phyloP scores from a whole-genome alignment of 2,113 vertebrate genomes.

The Hippocampus mohnikei region DNA sequence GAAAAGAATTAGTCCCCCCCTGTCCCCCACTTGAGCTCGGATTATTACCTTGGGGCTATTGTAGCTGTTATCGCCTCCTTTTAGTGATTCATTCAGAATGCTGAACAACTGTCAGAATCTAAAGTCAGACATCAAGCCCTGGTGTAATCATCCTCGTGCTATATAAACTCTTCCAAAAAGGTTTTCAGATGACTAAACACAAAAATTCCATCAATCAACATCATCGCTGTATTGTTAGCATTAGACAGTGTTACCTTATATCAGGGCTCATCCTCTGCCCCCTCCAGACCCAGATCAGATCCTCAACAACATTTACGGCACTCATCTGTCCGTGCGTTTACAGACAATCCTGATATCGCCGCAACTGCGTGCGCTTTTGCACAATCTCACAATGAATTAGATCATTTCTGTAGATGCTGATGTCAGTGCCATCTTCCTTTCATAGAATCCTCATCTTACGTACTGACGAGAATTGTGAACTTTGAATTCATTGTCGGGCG shows the following conservation, averaged over 20 bases:
- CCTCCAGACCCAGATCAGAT: neutral
- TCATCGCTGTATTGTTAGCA: neutral
- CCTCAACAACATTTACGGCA: neutral
- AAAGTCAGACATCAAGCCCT: constrained; percentile 25
- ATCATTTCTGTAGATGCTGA: too few relatives aligned
- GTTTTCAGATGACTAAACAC: constrained; percentile 17
- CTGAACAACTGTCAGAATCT: constrained; percentile 15
- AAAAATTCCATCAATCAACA: neutral
- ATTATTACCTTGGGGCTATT: constrained; percentile 60
- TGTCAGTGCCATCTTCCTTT: too few relatives aligned
- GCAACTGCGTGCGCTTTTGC: too few relatives aligned
- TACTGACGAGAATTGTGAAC: too few relatives aligned
- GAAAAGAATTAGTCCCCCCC: constrained; percentile 40
- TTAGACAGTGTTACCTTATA: neutral
- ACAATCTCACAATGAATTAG: neutral
- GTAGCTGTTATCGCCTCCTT: constrained; percentile 48
- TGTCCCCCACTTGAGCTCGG: constrained; percentile 26
- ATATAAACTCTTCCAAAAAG: constrained; percentile 11
- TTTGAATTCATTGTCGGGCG: too few relatives aligned
- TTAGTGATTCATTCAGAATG: constrained; percentile 40
- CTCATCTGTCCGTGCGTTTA: neutral
- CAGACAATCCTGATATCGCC: too few relatives aligned
- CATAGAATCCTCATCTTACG: too few relatives aligned
- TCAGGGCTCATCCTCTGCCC: neutral
- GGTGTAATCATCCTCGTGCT: constrained; percentile 21